A percentile compares a stretch with the other conserved stretches of the same genome.
phyloP scores from a whole-genome alignment of 2,888 invertebrate species.

The Leptinotarsa rubiginosa region DNA sequence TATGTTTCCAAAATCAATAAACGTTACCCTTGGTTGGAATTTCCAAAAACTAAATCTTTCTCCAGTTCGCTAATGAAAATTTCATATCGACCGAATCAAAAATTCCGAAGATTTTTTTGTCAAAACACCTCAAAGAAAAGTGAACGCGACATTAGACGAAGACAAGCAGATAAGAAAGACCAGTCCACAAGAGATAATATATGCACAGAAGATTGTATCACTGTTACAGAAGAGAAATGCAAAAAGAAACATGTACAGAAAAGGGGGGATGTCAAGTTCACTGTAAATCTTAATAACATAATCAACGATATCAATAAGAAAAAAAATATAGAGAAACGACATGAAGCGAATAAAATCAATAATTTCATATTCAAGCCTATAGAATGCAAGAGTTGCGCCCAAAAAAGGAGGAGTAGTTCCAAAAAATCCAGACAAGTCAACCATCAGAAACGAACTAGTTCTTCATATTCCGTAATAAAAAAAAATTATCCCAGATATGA shows the following conservation, averaged over 20 bases:
- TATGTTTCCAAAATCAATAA: constrained; percentile 3
- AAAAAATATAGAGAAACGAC: constrained; percentile 16
- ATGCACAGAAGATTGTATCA: constrained; percentile 36
- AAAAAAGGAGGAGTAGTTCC: constrained; percentile 20
- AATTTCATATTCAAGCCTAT: constrained; percentile 34
- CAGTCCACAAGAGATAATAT: constrained; percentile 35
- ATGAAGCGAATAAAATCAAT: constrained; percentile 37
- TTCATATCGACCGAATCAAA: constrained; percentile 1
- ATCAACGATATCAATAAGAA: constrained; percentile 29
- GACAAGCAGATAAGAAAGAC: constrained; percentile 19
- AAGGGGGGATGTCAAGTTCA: constrained; percentile 26
- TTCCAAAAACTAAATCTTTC: background rate
- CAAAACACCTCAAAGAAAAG: constrained; percentile 29
- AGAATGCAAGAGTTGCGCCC: constrained; percentile 30
- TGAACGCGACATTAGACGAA: constrained; percentile 14
- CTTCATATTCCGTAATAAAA: constrained; percentile 22
- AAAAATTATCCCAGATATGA: constrained; percentile 27
- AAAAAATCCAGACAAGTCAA: constrained; percentile 16
- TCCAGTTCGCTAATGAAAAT: background rate
- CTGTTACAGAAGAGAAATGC: constrained; percentile 29
- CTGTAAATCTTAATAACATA: constrained; percentile 29
- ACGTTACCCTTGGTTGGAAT: background rate
- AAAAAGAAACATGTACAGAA: constrained; percentile 31
- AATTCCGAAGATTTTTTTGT: constrained; percentile 31
- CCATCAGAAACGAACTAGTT: constrained; percentile 24